phyloP scores from a whole-genome alignment of 2,888 invertebrate genomes.

The Chamaedrilus cognettii region DNA sequence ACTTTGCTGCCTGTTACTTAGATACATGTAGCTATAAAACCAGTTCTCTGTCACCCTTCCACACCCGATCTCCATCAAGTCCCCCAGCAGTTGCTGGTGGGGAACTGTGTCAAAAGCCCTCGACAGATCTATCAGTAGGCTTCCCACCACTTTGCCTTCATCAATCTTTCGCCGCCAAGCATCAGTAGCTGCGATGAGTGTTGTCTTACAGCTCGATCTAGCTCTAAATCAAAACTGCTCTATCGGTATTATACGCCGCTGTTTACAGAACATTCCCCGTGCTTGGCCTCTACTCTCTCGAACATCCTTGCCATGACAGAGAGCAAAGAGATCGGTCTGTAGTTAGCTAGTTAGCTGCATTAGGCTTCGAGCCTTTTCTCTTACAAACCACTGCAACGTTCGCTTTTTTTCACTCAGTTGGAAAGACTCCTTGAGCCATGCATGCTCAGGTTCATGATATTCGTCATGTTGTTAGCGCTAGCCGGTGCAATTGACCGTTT shows the following conservation, averaged over 20 bases:
- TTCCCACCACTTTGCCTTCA: neutral
- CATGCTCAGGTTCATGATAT: too few species aligned
- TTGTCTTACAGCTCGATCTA: neutral
- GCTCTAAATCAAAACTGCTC: neutral
- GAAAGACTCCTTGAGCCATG: too few species aligned
- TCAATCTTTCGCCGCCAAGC: neutral
- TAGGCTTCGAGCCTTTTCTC: too few species aligned
- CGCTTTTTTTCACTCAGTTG: too few species aligned
- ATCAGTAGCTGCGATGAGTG: neutral
- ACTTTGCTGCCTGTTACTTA: too few species aligned
- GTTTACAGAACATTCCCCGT: neutral
- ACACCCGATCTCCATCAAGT: too few species aligned
- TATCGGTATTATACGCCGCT: neutral
- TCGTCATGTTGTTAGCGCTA: too few species aligned
- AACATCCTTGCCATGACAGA: neutral
- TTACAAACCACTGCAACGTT: too few species aligned
- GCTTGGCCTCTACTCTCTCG: neutral
- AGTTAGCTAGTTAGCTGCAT: too few species aligned
- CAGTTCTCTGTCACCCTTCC: too few species aligned
- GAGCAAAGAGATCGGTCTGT: neutral
- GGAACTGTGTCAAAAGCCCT: neutral
- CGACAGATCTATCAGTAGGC: neutral
- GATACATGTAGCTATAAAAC: too few species aligned
- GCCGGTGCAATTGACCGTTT: too few species aligned
- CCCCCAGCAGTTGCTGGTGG: neutral